Evolutionary conservation across 37 sponge, comb jelly and placozoan genomes (phyloP), one percentile per base, ranked within the genome.

Genomic region (Beroe ovata): DNA sequence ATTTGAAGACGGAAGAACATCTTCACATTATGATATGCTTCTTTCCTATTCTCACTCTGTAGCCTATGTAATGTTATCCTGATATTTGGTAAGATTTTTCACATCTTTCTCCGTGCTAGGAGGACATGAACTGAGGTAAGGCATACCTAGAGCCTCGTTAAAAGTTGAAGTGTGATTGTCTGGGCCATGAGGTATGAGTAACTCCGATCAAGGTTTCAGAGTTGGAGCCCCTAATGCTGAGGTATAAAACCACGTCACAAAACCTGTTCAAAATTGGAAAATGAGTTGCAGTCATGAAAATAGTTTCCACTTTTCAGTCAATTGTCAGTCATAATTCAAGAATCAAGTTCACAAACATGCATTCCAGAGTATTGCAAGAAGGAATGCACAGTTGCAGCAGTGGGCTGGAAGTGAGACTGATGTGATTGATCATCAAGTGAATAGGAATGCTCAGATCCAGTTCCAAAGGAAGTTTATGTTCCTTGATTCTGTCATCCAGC

Each of bases 131-230:
- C 54, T 47, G 11, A 47, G 54, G 11, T 47, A 47, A 47, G 54
- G 54, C 54, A 47, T 11, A 47, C 11, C 11, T 47, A 11, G 54
- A 47, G 54, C 54, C 54, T 47, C 54, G 54, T 47, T 47, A 16
- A 16, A 16, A 47, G 54, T 47, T 47, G 54, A 47, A 47, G 54
- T 47, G 54, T 11, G 54, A 47, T 47, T 47, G 54, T 47, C 54
- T 47, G 54, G 54, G 69, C 30, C 69, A 66, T 66, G 69, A 66
- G 69, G 69, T 66, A 66, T 66, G 69, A 66, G 69, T 66, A 66
- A 66, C 69, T 30, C 33, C 32, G 69, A 30, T 30, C 69, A 66
- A 66, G 69, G 69, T 29, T 66, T 66, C 69, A 66, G 69, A 66
- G 69, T 66, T 66, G 69, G 69, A 14, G 69, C 69, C 36, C 69